phyloP scores from a whole-genome alignment of 2,888 invertebrate species.

The Hedya salicella region DNA sequence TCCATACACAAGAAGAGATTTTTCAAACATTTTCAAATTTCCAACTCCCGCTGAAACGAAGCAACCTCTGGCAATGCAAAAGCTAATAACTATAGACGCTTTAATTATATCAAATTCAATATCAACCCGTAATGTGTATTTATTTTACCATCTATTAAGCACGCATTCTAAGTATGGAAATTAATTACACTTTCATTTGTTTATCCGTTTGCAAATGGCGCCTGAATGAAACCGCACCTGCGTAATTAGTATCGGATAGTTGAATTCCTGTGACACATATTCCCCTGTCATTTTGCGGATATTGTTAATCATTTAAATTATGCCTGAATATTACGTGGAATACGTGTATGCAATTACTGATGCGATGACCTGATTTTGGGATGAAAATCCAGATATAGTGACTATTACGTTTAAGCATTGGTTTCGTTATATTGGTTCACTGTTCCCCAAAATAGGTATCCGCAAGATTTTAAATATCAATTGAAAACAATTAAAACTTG shows the following conservation, averaged over 20 bases:
- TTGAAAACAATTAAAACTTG: too few relatives aligned
- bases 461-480: too few relatives aligned
- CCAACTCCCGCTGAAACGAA: too few relatives aligned
- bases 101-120: neutral
- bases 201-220: conserved; percentile 36
- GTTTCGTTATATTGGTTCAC: too few relatives aligned
- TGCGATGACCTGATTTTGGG: conserved; percentile 4
- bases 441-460: too few relatives aligned
- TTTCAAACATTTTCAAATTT: too few relatives aligned
- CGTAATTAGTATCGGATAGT: conserved; percentile 57
- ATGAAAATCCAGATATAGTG: neutral
- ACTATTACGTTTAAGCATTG: too few relatives aligned
- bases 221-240: conserved; percentile 43
- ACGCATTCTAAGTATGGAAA: conserved; percentile 11
- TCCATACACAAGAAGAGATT: too few relatives aligned
- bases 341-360: neutral
- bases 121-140: neutral
- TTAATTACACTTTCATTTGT: conserved; percentile 46
- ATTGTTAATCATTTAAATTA: conserved; percentile 25
- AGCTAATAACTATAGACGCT: too few relatives aligned
- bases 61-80: too few relatives aligned
- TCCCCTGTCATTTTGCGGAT: conserved; percentile 47
- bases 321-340: conserved; percentile 1
- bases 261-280: conserved; percentile 52
- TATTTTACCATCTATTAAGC: conserved; percentile 1